Base-by-base conservation (phyloP, 2,797 vertebrate species). In the Pachyuromys duprasi region DNA sequence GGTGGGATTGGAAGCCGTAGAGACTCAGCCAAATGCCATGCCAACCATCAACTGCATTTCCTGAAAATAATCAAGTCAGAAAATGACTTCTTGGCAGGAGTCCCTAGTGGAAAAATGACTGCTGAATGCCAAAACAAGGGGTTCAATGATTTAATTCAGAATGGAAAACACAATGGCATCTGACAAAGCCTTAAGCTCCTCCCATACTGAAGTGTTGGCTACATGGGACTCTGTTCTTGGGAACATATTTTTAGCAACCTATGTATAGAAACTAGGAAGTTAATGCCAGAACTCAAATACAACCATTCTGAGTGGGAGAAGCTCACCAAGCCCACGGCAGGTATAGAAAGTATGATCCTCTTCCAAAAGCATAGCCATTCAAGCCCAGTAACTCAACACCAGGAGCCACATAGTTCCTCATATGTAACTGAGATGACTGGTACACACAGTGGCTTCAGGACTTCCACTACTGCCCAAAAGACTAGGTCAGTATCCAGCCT, bases 11-110 rank as follows among this genome's bases (percentile, higher is more conserved):
- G 5, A 93, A 82, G 67, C 74, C 81, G 65, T 33, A 96, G 86
- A 67, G 24, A 76, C 8, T 2, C 88, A 42, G 22, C 45, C 90
- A 62, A 82, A 83, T 2, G 4, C 67, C 89, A 89, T 1, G 9
- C 67, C 67, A n/a, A 28, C 53, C 86, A 95, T 69, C 82, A 93
- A 45, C 69, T 91, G 83, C 76, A 95, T 91, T 93, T 95, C 96
- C 95, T 42, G 31, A 97, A 86, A 98, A 87, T 86, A 96, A 97
- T 81, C 93, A 94, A 93, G 88, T 97, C 92, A 96, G 92, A 95
- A 83, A 75, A 70, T 62, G 55, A 78, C 78, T 88, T 91, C 63
- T 95, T 93, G 95, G 96, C 97, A 92, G 60, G 55, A 84, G 65
- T 57, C 20, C 60, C 95, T 28, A n/a, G 42, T 89, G 76, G 57